Base-by-base conservation (phyloP, 2,888 invertebrate genomes). In the Adineta ricciae region DNA sequence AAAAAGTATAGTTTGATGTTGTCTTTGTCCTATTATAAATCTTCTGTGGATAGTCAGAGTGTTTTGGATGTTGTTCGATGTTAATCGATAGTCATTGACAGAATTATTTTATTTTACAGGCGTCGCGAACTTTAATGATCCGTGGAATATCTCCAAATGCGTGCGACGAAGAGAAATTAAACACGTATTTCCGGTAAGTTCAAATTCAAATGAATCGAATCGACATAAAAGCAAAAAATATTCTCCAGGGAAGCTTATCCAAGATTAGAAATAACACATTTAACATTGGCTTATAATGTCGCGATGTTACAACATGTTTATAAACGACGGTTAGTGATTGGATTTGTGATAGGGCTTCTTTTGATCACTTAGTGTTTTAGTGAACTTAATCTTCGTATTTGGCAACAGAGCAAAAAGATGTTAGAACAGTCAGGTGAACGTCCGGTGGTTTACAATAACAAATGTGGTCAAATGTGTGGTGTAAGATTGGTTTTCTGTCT, bases 221-320 rank as follows among this genome's bases (percentile, higher is more conserved):
- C n/a, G n/a, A n/a, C n/a, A n/a, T n/a, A n/a, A n/a, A n/a, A n/a
- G n/a, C n/a, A n/a, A n/a, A n/a, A n/a, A n/a, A n/a, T n/a, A n/a
- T n/a, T n/a, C n/a, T n/a, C 93, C 90, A 94, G 94, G 87, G 94
- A 96, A 89, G 93, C 95, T 84, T 96, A 96, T 90, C 95, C 96
- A 38, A 94, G 95, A 87, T 93, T 94, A 84, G 93, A 93, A 87
- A 94, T 97, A 86, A 93, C 94, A 88, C 96, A 95, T 90, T 93
- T 97, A 9, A 94, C 95, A 87, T 93, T 97, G 88, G 95, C 96
- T 1, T 95, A 95, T 89, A 94, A 95, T 91, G 94, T 96, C 84
- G 94, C 94, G 86, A 93, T 93, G 88, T 91, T 97, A 49, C 94
- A 93, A 88, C 92, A 92, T 84, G 92, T 95, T 49, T 94, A 95